Conservation (phyloP, 2,113 vertebrate genomes). For the Embiotoca jacksoni region DNA sequence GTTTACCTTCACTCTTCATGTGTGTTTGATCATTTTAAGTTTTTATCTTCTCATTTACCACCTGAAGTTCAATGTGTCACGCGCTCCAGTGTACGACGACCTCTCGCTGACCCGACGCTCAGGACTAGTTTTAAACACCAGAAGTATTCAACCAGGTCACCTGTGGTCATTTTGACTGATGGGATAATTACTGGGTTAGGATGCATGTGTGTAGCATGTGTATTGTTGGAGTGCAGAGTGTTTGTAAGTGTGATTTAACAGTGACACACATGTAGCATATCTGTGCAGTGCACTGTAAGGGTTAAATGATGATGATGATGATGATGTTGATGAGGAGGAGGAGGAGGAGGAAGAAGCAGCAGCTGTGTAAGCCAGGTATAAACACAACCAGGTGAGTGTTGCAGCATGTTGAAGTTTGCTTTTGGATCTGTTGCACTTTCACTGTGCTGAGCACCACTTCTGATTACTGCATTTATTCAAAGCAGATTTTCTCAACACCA, state of each 20-base stretch:
- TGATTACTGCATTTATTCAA: constrained; percentile 16
- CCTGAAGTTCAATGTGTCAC: too few species aligned
- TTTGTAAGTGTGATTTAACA: neutral
- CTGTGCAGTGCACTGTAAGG: neutral
- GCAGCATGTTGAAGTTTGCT: neutral
- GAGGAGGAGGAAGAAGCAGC: neutral
- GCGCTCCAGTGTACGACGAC: too few species aligned
- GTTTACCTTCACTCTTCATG: too few species aligned
- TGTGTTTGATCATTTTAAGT: too few species aligned
- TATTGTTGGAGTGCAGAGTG: neutral
- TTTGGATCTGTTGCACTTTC: constrained; percentile 37
- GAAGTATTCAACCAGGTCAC: neutral
- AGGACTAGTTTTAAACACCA: too few species aligned
- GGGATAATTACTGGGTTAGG: neutral
- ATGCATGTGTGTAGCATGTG: too few species aligned
- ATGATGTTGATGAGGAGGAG: too few species aligned
- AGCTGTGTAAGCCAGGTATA: neutral
- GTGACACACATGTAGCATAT: constrained; percentile 47
- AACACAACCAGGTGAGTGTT: neutral
- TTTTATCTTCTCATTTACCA: too few species aligned
- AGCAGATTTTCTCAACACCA: constrained; percentile 12
- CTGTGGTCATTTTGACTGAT: neutral
- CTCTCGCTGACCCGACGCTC: too few species aligned
- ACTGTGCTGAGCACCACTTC: too few species aligned
- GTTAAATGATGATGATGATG: neutral